Conservation (phyloP, 2,797 vertebrate species). For the Lacerta viridis region DNA sequence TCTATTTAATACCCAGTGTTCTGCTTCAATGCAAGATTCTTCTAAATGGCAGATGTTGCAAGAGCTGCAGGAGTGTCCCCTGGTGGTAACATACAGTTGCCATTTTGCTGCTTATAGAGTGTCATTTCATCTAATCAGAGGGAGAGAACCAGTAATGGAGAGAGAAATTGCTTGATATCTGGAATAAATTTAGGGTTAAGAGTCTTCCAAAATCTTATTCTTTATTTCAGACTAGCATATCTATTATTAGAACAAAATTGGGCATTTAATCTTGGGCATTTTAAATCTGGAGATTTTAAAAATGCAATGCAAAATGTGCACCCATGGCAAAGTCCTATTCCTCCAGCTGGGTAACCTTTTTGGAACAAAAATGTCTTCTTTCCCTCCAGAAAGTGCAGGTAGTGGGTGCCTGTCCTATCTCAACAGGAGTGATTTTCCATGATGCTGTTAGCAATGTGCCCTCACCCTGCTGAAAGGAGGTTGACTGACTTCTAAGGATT, state of each 20-base stretch:
- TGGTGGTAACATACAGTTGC: not conserved
- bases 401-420: too few relatives aligned
- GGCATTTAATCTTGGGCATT: not conserved
- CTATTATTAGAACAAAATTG: not conserved
- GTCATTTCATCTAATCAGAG: slow-evolving; percentile 12
- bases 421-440: too few relatives aligned
- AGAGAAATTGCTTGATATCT: slow-evolving; percentile 25
- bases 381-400: too few relatives aligned
- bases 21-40: not conserved
- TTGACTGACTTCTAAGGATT: too few relatives aligned
- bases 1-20: not conserved
- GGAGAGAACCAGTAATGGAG: slow-evolving; percentile 32
- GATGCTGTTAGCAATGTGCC: too few relatives aligned
- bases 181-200: slow-evolving; percentile 19
- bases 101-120: not conserved
- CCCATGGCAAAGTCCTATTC: too few relatives aligned
- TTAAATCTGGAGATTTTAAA: not conserved
- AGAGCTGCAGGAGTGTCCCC: not conserved
- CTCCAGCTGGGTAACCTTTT: too few relatives aligned
- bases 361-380: too few relatives aligned
- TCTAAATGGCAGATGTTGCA: not conserved
- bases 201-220: slow-evolving; percentile 29
- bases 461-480: too few relatives aligned
- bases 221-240: not conserved
- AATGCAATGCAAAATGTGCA: too few relatives aligned